phyloP scores from a whole-genome alignment of 2,888 invertebrate species.

The Euphydryas editha region DNA sequence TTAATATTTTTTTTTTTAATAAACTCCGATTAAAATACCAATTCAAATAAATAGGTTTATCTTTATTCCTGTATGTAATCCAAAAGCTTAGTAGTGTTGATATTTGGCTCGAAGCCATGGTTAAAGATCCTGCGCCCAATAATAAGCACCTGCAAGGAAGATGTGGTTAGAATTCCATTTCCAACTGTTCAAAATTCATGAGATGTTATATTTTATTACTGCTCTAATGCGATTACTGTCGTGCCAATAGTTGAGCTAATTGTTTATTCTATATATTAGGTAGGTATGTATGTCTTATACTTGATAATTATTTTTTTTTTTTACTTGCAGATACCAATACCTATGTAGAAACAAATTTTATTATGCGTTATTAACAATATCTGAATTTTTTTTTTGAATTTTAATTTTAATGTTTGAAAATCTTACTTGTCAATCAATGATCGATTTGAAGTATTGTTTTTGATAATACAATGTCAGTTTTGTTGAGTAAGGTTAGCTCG shows the following conservation, averaged over 20 bases:
- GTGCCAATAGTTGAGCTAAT: constrained; percentile 26
- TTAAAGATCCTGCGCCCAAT: constrained; percentile 47
- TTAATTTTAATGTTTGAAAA: constrained; percentile 32
- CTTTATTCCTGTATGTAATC: constrained; percentile 48
- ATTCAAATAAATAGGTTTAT: constrained; percentile 23
- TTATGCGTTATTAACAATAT: neutral
- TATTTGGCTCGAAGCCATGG: constrained; percentile 60
- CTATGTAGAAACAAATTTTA: no score
- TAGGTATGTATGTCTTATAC: no score
- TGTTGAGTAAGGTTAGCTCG: constrained; percentile 52
- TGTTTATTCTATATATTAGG: constrained; percentile 7
- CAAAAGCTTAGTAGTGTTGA: constrained; percentile 47
- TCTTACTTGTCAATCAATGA: constrained; percentile 61
- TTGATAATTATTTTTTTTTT: neutral
- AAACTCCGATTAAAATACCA: neutral
- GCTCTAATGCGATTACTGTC: constrained; percentile 33
- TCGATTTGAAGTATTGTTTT: constrained; percentile 51
- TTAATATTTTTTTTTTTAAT: neutral
- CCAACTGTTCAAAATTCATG: constrained; percentile 43
- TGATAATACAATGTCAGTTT: constrained; percentile 52
- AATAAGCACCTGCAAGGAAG: constrained; percentile 52
- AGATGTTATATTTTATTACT: constrained; percentile 38
- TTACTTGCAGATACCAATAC: neutral
- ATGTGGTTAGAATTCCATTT: constrained; percentile 37
- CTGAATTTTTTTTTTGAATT: neutral